phyloP scores from a whole-genome alignment of 2,888 invertebrate species.

The Margaritifera margaritifera region DNA sequence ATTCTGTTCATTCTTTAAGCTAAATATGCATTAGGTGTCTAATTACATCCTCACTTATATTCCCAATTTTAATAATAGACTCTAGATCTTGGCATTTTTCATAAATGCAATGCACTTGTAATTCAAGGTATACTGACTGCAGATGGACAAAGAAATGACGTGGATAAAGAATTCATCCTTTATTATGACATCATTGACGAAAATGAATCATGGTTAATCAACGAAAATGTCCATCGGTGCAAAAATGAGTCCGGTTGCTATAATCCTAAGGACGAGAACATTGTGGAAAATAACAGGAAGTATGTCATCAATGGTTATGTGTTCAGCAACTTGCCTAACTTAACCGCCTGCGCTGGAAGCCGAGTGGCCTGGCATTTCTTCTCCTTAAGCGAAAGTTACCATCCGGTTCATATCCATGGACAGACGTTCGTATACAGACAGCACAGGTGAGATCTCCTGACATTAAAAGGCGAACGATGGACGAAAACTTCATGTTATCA shows the following conservation, averaged over 20 bases:
- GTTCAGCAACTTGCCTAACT: constrained; percentile 45
- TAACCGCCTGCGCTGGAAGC: constrained; percentile 43
- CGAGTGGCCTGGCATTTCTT: constrained; percentile 42
- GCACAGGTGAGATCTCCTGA: constrained; percentile 20
- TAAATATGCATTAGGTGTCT: too few relatives aligned
- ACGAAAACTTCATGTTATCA: too few relatives aligned
- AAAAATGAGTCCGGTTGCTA: constrained; percentile 32
- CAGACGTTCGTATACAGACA: constrained; percentile 36
- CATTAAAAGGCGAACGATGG: too few relatives aligned
- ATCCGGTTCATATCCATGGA: constrained; percentile 40
- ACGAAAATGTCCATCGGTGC: constrained; percentile 45
- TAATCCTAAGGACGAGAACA: constrained; percentile 26
- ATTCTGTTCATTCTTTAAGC: too few relatives aligned
- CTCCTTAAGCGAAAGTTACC: constrained; percentile 36
- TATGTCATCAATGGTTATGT: constrained; percentile 41
- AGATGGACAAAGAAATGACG: constrained; percentile 41
- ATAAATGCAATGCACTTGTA: too few relatives aligned
- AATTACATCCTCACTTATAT: too few relatives aligned
- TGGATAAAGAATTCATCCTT: constrained; percentile 47
- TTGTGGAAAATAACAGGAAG: constrained; percentile 32
- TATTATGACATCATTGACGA: constrained; percentile 51
- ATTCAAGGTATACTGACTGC: constrained; percentile 31
- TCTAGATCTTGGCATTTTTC: too few relatives aligned
- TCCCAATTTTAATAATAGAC: too few relatives aligned
- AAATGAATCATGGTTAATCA: constrained; percentile 42